phyloP scores from a whole-genome alignment of 2,797 vertebrate genomes.

The Octomys mimax region DNA sequence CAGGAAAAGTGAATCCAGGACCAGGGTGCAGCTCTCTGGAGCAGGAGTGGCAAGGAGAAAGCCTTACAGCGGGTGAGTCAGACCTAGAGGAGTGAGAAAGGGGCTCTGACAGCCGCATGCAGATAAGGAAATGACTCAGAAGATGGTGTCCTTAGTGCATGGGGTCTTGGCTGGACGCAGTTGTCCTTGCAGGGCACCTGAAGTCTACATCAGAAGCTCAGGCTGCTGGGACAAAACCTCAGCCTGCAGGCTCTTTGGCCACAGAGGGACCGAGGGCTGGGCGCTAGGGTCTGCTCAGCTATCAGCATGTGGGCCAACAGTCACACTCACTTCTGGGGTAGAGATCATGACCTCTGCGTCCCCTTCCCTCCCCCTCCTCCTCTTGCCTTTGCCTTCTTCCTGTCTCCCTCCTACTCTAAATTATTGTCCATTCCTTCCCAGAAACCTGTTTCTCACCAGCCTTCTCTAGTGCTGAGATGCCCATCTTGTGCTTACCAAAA shows the following conservation, averaged over 20 bases:
- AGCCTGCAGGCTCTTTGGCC: not conserved
- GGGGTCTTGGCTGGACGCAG: not conserved
- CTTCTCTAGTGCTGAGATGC: not conserved
- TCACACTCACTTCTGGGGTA: not conserved
- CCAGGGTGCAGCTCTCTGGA: not conserved
- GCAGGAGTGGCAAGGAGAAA: conserved; percentile 49
- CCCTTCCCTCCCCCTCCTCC: not conserved
- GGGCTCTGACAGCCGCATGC: not conserved
- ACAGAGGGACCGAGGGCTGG: not conserved
- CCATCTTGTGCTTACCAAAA: not conserved
- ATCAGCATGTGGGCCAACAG: no score
- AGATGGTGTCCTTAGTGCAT: not conserved
- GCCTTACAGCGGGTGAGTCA: conserved; percentile 30
- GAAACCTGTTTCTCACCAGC: not conserved
- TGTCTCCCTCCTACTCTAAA: not conserved
- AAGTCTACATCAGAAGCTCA: conserved; percentile 54
- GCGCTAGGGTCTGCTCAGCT: not conserved
- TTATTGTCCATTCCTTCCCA: not conserved
- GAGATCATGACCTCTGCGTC: not conserved
- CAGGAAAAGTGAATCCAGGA: not conserved
- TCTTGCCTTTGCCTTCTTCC: no score
- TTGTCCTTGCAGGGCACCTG: conserved; percentile 46
- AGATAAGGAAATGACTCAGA: conserved; percentile 12
- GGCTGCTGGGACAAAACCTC: conserved; percentile 42
- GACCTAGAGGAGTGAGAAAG: conserved; percentile 63